Base-by-base conservation (phyloP, 2,888 invertebrate species). In the Pristionchus entomophagus region DNA sequence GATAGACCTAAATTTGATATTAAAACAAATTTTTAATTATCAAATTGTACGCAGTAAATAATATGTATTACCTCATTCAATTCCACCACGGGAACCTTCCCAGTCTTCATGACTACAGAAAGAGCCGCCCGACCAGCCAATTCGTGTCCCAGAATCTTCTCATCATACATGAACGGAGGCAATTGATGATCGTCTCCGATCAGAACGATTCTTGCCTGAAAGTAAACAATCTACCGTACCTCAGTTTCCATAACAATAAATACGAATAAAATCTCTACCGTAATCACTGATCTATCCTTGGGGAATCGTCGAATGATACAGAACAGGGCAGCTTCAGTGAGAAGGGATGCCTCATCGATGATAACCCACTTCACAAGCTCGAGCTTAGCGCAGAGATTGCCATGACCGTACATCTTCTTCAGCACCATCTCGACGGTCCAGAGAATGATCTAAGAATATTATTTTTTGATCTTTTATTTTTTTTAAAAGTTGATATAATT, bases 151-250 rank as follows among this genome's bases (percentile, higher is more conserved):
- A 45, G 38, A 22, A 73, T 73, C 8, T 41, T 26, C 22, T 5
- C 8, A 41, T 73, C 73, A 22, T 73, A 73, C 41, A 41, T 41
- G 45, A 41, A 73, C 0, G 73, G 73, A 45, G 73, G 41, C 2
- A 73, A n/a, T 41, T 73, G 73, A 17, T 41, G 3, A 1, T 73
- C 73, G 26, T 73, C 73, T 26, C 62, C 73, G 73, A 73, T 73
- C 12, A 73, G 41, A 14, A 73, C 73, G 29, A 73, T 32, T 73
- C 32, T 38, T 5, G 73, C 73, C 73, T 73, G 38, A 17, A 62
- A 62, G 14, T n/a, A 56, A 56, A 22, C n/a, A 32, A 22, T 56
- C n/a, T 56, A 19, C 12, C 14, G 19, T 51, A 14, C 14, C 10
- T 51, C 51, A 19, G 51, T 19, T 51, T 51, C 19, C 10, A 6